phyloP scores from a whole-genome alignment of 2,797 vertebrate genomes.

The Enteromius trimaculatus region DNA sequence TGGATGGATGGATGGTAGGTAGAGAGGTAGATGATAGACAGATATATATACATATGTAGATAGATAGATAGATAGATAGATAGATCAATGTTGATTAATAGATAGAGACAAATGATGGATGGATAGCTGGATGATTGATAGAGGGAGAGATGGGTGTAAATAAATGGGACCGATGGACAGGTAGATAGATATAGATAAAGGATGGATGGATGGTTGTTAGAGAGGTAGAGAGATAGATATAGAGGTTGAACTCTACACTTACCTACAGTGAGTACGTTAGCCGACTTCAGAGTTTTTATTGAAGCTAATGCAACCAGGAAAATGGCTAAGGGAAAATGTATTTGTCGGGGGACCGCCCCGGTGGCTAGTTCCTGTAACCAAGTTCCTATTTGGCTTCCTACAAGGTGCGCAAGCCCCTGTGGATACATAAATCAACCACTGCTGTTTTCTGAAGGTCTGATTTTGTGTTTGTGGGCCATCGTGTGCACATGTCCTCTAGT shows the following conservation, averaged over 20 bases:
- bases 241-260: background rate
- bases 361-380: background rate
- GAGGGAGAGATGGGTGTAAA: too few species aligned
- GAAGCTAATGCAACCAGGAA: background rate
- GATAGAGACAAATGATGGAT: too few species aligned
- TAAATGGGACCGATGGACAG: too few species aligned
- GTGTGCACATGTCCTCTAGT: background rate
- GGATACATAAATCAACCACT: background rate
- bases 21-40: background rate
- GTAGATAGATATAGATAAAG: background rate
- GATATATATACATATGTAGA: too few species aligned
- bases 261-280: too few species aligned
- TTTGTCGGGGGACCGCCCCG: background rate
- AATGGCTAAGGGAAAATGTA: background rate
- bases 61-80: too few species aligned
- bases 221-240: background rate
- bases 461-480: background rate
- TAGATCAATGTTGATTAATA: too few species aligned
- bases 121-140: too few species aligned
- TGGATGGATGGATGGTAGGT: background rate
- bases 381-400: background rate
- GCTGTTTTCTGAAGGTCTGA: background rate
- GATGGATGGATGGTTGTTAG: background rate
- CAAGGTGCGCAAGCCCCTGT: background rate
- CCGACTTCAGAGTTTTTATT: background rate